phyloP scores from a whole-genome alignment of 2,797 vertebrate species.

The Oreochromis grahami region DNA sequence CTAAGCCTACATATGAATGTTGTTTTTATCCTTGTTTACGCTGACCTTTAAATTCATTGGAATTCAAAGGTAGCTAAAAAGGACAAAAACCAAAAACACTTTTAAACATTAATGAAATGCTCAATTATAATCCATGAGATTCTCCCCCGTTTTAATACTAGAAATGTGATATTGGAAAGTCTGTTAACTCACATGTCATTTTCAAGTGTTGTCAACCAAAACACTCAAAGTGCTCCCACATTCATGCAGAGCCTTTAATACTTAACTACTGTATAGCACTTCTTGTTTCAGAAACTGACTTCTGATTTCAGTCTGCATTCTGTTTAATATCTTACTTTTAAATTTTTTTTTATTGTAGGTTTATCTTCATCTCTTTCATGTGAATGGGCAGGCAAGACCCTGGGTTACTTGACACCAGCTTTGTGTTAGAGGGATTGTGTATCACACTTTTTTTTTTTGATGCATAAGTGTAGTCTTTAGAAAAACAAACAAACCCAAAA shows the following conservation, averaged over 20 bases:
- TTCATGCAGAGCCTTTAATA: background rate
- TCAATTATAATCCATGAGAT: background rate
- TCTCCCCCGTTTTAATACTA: accelerated
- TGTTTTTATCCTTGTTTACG: background rate
- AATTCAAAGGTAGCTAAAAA: background rate
- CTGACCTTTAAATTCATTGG: no score
- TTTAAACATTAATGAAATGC: background rate
- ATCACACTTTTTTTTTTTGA: background rate
- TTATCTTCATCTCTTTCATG: background rate
- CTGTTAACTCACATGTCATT: background rate
- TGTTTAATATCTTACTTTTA: background rate
- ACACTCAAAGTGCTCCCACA: background rate
- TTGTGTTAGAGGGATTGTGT: background rate
- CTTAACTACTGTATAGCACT: background rate
- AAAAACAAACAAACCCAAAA: background rate
- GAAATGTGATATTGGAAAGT: background rate
- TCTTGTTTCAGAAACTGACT: background rate
- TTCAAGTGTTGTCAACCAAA: background rate
- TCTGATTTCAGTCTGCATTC: background rate
- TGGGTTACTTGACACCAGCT: background rate
- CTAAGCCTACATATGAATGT: background rate
- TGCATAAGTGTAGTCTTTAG: background rate
- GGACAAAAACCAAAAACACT: background rate
- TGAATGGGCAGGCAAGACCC: background rate
- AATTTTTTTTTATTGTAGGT: background rate